Conservation (phyloP, 2,888 invertebrate species). For the Lacanobia oleracea region DNA sequence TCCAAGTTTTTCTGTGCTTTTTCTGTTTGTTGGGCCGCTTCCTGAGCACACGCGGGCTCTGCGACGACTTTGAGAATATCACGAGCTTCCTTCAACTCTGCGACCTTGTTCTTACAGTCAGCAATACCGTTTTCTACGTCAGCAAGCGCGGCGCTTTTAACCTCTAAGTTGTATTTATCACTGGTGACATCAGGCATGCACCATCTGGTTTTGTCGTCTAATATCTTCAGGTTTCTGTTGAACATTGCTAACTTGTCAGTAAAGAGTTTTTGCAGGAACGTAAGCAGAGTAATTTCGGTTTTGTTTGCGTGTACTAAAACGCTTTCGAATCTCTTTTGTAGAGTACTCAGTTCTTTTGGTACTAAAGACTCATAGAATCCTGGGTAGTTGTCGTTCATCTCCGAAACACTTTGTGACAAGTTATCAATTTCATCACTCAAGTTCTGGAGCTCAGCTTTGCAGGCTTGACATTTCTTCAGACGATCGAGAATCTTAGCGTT, state of each 20-base stretch:
- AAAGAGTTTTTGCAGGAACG: slow-evolving; percentile 96
- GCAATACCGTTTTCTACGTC: slow-evolving; percentile 94
- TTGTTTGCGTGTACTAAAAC: slow-evolving; percentile 95
- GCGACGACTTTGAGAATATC: slow-evolving; percentile 94
- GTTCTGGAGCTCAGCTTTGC: slow-evolving; percentile 93
- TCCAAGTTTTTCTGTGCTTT: slow-evolving; percentile 93
- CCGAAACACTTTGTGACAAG: slow-evolving; percentile 92
- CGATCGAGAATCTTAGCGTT: slow-evolving; percentile 95
- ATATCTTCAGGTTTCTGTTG: slow-evolving; percentile 94
- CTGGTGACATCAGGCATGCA: slow-evolving; percentile 97
- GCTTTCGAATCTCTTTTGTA: slow-evolving; percentile 96
- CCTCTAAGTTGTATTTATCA: slow-evolving; percentile 97
- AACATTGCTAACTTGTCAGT: slow-evolving; percentile 95
- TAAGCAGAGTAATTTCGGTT: slow-evolving; percentile 94
- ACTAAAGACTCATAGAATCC: slow-evolving; percentile 94
- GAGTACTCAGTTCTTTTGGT: slow-evolving; percentile 95
- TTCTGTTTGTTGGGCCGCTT: slow-evolving; percentile 93
- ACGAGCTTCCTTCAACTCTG: slow-evolving; percentile 93
- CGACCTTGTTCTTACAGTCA: slow-evolving; percentile 93
- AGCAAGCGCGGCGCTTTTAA: slow-evolving; percentile 95
- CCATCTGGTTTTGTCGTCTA: slow-evolving; percentile 97
- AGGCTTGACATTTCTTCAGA: slow-evolving; percentile 93
- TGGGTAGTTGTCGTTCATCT: slow-evolving; percentile 94
- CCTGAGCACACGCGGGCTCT: slow-evolving; percentile 92
- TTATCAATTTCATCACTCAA: slow-evolving; percentile 93